A percentile compares a stretch with the other conserved stretches of the same genome.
Evolutionary conservation across 2,888 invertebrate genomes (phyloP).

Genomic region (Sylvicola cinctus): DNA sequence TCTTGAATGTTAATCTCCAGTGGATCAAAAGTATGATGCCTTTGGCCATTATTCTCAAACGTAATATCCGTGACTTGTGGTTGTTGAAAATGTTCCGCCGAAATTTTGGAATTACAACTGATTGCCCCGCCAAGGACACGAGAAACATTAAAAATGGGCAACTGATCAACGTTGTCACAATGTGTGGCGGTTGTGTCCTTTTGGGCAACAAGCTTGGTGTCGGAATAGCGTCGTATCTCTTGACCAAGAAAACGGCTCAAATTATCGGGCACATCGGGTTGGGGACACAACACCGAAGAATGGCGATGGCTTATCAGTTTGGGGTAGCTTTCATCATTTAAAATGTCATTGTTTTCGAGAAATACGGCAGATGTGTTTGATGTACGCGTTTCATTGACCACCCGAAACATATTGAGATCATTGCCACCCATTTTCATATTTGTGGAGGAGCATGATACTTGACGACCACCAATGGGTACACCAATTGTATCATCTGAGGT

Average conservation of each 20-base stretch:
- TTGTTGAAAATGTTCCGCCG: conserved; percentile 3
- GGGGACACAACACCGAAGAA: conserved; percentile 17
- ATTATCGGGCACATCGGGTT: conserved; percentile 12
- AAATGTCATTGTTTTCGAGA: conserved; percentile 25
- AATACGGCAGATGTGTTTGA: conserved; percentile 26
- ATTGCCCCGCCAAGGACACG: conserved; percentile 6
- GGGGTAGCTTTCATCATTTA: conserved; percentile 22
- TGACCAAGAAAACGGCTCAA: conserved; percentile 16
- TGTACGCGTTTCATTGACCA: conserved; percentile 9
- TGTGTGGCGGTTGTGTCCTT: conserved; percentile 8
- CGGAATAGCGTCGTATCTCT: conserved; percentile 23
- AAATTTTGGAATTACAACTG: background rate
- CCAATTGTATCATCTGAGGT: conserved; percentile 4
- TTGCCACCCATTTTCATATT: background rate
- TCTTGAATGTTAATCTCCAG: conserved; percentile 24
- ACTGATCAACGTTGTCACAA: conserved; percentile 1
- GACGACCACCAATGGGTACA: conserved; percentile 1
- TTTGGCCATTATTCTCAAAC: conserved; percentile 19
- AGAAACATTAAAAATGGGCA: conserved; percentile 6
- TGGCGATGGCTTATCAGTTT: conserved; percentile 20
- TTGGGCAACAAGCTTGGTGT: conserved; percentile 22
- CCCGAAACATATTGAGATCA: background rate
- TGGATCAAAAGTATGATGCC: conserved; percentile 26
- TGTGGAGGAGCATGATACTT: background rate
- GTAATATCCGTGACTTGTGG: conserved; percentile 15